Percentiles rank a stretch among this genome's conserved stretches.
These are phyloP conservation scores for Leptocoma aspasia DNA, from an alignment of 2,113 vertebrate species.

Conservation along the genomic window DNA sequence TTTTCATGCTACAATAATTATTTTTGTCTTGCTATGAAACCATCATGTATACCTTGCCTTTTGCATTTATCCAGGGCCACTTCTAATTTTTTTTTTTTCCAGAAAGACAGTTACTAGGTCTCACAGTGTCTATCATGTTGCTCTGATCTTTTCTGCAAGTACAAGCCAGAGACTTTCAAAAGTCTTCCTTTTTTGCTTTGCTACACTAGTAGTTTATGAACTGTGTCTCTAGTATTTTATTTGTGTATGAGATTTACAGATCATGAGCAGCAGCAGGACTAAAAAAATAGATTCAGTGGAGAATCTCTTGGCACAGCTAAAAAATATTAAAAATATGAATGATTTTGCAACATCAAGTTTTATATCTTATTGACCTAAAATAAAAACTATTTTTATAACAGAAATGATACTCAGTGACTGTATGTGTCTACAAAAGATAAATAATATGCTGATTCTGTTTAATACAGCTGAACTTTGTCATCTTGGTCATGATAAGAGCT, in stretches of 20 bases:
- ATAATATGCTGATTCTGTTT: neutral
- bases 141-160: neutral
- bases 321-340: neutral
- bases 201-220: neutral
- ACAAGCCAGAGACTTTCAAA: neutral
- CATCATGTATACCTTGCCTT: neutral
- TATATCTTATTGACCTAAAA: neutral
- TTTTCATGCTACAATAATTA: neutral
- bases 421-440: neutral
- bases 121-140: neutral
- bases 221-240: neutral
- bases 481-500: neutral
- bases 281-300: neutral
- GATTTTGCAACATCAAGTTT: neutral
- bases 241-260: neutral
- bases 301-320: neutral
- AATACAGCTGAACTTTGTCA: neutral
- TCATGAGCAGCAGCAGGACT: neutral
- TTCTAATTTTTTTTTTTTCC: neutral
- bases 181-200: neutral
- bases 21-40: neutral
- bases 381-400: neutral
- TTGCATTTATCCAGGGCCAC: neutral
- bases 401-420: neutral
- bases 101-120: neutral